phyloP scores from a whole-genome alignment of 2,797 vertebrate species.

The Amazona finschi region DNA sequence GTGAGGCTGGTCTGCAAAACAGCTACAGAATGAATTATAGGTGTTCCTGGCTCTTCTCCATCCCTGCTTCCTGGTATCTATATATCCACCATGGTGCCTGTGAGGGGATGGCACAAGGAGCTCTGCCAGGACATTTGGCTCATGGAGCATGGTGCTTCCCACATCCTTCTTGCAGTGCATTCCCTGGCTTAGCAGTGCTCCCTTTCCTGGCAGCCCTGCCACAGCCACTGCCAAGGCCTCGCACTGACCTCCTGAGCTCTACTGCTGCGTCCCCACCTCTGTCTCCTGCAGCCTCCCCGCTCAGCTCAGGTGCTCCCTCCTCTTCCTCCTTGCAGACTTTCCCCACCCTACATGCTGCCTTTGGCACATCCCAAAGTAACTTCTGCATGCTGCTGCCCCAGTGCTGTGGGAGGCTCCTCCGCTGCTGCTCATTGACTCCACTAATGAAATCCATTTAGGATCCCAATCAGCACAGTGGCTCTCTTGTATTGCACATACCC shows the following conservation, averaged over 20 bases:
- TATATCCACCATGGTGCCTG: accelerated
- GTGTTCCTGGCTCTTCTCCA: background rate
- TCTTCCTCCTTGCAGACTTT: background rate
- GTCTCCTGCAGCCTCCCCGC: background rate
- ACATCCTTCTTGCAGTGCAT: background rate
- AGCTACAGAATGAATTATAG: background rate
- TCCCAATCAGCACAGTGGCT: background rate
- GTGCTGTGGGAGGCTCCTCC: accelerated
- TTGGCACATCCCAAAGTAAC: background rate
- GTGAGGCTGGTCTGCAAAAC: background rate
- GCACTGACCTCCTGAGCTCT: background rate
- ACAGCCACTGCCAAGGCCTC: background rate
- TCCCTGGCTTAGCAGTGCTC: background rate
- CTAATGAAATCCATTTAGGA: background rate
- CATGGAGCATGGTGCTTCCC: background rate
- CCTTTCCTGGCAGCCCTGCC: background rate
- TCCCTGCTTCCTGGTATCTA: background rate
- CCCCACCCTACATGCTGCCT: background rate
- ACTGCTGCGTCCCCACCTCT: background rate
- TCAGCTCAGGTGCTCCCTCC: background rate
- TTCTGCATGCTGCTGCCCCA: accelerated
- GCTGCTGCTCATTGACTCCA: accelerated
- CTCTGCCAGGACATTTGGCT: background rate
- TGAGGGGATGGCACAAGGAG: background rate
- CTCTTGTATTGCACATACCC: background rate